A percentile compares a stretch with the other conserved stretches of the same genome.
phyloP scores from a whole-genome alignment of 1,140 invertebrate genomes.

The Drosophila sp. region DNA sequence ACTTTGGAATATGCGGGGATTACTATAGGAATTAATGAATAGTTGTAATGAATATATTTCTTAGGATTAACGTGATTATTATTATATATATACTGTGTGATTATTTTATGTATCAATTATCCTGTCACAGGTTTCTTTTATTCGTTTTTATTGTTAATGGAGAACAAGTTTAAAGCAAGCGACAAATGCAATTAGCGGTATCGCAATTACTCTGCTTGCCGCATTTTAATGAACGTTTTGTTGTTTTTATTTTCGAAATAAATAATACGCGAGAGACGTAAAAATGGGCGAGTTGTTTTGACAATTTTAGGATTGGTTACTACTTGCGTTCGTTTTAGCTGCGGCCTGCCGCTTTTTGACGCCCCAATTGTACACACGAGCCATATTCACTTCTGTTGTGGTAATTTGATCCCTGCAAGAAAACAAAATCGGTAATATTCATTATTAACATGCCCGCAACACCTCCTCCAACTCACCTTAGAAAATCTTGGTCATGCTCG shows the following conservation, averaged over 20 bases:
- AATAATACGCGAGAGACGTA: conserved; percentile 52
- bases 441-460: background rate
- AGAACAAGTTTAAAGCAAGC: conserved; percentile 50
- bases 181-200: conserved; percentile 35
- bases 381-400: conserved; percentile 99
- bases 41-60: background rate
- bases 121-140: conserved; percentile 1
- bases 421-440: too few species aligned
- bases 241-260: conserved; percentile 52
- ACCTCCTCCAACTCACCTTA: conserved; percentile 52
- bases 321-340: conserved; percentile 57
- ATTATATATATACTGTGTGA: background rate
- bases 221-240: conserved; percentile 31
- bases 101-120: background rate
- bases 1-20: background rate
- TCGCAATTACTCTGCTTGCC: background rate
- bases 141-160: conserved; percentile 49
- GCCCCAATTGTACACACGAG: conserved; percentile 97
- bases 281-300: conserved; percentile 14
- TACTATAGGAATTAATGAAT: background rate
- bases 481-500: conserved; percentile 92
- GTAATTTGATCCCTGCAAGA: conserved; percentile 96
- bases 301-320: conserved; percentile 47
- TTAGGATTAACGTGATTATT: background rate
- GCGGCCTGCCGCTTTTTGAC: conserved; percentile 92